These are phyloP conservation scores for Chamaea fasciata DNA, from an alignment of 2,113 vertebrate genomes.

Conservation along the genomic window DNA sequence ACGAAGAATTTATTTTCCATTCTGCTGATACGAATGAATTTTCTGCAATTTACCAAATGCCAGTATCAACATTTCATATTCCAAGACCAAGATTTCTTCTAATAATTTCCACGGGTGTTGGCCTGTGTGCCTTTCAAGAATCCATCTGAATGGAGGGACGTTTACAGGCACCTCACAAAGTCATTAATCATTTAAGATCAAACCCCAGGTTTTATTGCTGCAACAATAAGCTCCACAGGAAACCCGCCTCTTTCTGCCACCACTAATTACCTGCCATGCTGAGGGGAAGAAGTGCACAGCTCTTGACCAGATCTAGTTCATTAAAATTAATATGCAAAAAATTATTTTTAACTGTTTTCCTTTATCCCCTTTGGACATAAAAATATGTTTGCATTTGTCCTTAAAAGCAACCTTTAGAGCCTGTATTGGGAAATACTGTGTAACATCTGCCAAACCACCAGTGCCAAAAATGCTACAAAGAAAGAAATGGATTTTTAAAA, in stretches of 20 bases:
- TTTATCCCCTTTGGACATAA: constrained; percentile 52
- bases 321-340: not conserved
- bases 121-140: not conserved
- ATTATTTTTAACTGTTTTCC: constrained; percentile 63
- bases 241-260: not conserved
- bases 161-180: not conserved
- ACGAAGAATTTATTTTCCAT: not conserved
- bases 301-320: not conserved
- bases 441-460: constrained; percentile 51
- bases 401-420: constrained; percentile 72
- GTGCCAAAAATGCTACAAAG: constrained; percentile 48
- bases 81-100: not conserved
- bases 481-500: constrained; percentile 13
- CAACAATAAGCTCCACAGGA: not conserved
- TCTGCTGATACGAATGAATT: not conserved
- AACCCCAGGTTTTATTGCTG: not conserved
- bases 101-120: not conserved
- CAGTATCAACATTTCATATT: not conserved
- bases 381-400: constrained; percentile 62
- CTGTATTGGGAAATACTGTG: constrained; percentile 57
- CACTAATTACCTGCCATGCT: not conserved
- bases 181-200: not conserved
- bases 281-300: not conserved
- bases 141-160: not conserved
- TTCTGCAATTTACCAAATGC: not conserved